phyloP scores from a whole-genome alignment of 2,113 vertebrate species.

The Clupea harengus region DNA sequence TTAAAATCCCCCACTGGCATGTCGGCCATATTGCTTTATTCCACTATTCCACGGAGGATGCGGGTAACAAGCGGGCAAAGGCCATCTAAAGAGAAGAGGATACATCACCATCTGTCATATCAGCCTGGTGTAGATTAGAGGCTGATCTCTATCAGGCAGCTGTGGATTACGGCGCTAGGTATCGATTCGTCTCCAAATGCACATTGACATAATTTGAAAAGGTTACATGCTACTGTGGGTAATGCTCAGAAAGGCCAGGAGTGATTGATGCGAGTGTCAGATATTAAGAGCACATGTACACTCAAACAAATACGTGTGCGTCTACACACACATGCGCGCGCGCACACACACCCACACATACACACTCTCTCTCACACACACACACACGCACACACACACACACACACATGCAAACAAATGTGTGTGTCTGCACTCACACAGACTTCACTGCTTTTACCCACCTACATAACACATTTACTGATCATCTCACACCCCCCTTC shows the following conservation, averaged over 20 bases:
- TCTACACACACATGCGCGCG: slow-evolving; percentile 12
- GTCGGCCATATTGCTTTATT: slow-evolving; percentile 46
- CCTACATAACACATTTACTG: neutral
- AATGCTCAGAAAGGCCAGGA: slow-evolving; percentile 32
- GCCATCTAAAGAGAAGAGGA: slow-evolving; percentile 43
- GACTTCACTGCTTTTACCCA: slow-evolving; percentile 33
- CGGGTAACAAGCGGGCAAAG: slow-evolving; percentile 1
- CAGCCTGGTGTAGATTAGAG: slow-evolving; percentile 38
- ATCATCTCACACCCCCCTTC: slow-evolving; percentile 1
- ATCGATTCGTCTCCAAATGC: slow-evolving; percentile 49
- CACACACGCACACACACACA: slow-evolving; percentile 25
- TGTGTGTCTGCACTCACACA: slow-evolving; percentile 47
- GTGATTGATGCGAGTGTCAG: slow-evolving; percentile 44
- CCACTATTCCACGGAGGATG: slow-evolving; percentile 40
- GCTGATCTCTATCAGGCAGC: slow-evolving; percentile 35
- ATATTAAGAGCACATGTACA: neutral
- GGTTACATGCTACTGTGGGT: slow-evolving; percentile 42
- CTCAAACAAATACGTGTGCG: neutral
- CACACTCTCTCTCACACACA: neutral
- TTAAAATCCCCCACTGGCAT: slow-evolving; percentile 41
- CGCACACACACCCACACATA: slow-evolving; percentile 17
- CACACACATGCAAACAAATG: slow-evolving; percentile 40
- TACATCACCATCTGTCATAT: slow-evolving; percentile 51
- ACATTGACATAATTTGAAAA: slow-evolving; percentile 51
- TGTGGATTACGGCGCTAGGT: slow-evolving; percentile 37